Evolutionary conservation across 2,797 vertebrate genomes (phyloP).

Genomic region (Notolabrus celidotus): DNA sequence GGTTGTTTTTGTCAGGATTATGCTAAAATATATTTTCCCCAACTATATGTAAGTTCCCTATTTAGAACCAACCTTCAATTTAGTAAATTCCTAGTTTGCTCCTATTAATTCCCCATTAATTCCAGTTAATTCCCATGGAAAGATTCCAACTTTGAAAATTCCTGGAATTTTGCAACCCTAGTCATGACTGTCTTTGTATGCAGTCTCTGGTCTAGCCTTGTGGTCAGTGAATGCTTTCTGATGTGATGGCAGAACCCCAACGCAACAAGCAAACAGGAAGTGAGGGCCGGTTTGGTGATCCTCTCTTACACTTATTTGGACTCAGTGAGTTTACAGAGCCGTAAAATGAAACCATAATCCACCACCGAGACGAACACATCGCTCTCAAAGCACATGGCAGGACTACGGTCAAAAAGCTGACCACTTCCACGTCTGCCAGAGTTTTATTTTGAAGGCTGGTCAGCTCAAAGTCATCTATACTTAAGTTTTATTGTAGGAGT

Average conservation of each 20-base stretch:
- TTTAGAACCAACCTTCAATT: too few species aligned
- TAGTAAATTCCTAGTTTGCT: too few species aligned
- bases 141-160: too few species aligned
- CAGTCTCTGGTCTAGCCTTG: too few species aligned
- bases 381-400: constrained; percentile 9
- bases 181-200: background rate
- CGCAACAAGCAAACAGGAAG: constrained; percentile 9
- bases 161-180: too few species aligned
- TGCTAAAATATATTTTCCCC: too few species aligned
- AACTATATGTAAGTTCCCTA: too few species aligned
- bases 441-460: constrained; percentile 9
- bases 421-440: constrained; percentile 35
- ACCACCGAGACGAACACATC: constrained; percentile 44
- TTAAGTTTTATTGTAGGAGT: background rate
- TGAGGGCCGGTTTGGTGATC: constrained; percentile 11
- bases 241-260: background rate
- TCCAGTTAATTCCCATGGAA: too few species aligned
- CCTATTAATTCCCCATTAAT: too few species aligned
- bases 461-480: constrained; percentile 9
- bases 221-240: background rate
- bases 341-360: constrained; percentile 42
- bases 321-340: constrained; percentile 48
- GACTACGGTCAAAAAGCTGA: constrained; percentile 15
- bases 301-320: constrained; percentile 47
- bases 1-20: too few species aligned